phyloP scores from a whole-genome alignment of 1,140 invertebrate genomes.

The Sitodiplosis mosellana region DNA sequence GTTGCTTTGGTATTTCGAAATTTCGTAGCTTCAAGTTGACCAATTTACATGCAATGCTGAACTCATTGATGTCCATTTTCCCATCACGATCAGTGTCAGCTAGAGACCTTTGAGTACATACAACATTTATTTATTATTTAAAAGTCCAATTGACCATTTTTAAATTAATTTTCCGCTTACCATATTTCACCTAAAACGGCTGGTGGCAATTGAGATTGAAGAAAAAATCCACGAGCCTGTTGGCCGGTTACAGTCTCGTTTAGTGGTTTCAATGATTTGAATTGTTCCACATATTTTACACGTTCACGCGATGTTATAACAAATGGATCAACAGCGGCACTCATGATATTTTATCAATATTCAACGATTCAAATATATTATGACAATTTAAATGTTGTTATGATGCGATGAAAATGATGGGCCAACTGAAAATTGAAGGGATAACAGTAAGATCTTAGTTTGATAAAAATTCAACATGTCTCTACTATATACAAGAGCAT shows the following conservation, averaged over 20 bases:
- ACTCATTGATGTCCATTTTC: constrained; percentile 90
- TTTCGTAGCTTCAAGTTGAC: constrained; percentile 87
- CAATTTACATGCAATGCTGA: constrained; percentile 93
- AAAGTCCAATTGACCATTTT: background rate
- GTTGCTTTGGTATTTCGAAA: constrained; percentile 66
- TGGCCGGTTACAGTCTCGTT: constrained; percentile 82
- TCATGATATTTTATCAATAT: constrained; percentile 12
- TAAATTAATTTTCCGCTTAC: constrained; percentile 31
- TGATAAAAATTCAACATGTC: too few relatives aligned
- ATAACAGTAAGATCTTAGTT: too few relatives aligned
- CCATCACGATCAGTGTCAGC: constrained; percentile 94
- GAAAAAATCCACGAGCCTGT: constrained; percentile 85
- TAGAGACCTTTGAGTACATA: constrained; percentile 41
- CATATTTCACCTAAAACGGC: constrained; percentile 83
- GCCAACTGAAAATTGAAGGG: too few relatives aligned
- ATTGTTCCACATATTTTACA: constrained; percentile 79
- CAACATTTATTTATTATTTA: background rate
- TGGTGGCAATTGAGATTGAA: constrained; percentile 80
- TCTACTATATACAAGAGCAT: too few relatives aligned
- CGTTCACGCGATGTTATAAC: constrained; percentile 71
- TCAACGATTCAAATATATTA: too few relatives aligned
- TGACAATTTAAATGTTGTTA: too few relatives aligned
- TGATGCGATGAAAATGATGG: too few relatives aligned
- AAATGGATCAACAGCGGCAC: constrained; percentile 59
- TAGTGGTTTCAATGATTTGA: constrained; percentile 66